Evolutionary conservation across 2,888 invertebrate genomes (phyloP), one percentile per base, ranked within the genome.

Genomic region (Tenthredo livida): DNA sequence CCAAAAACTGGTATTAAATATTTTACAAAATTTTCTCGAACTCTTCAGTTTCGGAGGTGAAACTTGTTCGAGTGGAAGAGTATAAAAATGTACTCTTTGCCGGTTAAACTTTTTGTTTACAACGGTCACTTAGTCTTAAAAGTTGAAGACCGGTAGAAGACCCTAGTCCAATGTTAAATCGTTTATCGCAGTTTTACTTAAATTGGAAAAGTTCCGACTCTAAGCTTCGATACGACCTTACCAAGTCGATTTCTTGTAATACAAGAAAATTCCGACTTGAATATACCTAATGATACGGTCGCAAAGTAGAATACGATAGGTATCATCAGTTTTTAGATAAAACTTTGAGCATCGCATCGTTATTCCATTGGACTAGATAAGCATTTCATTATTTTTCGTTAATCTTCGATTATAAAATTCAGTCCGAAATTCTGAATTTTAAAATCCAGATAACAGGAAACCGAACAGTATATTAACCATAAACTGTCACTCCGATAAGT

Each of bases 61-160:
- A 15, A 15, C 15, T 47, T 47, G 21, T 47, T 43, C 75, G 47
- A 47, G 47, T 29, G 75, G 25, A 75, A 40, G n/a, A 47, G 12
- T 43, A 54, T 75, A 78, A 78, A 78, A 17, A 54, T 54, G 33
- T 17, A 78, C 29, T 25, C 77, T 78, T 54, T 58, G 25, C 47
- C 75, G 47, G 37, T 78, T 33, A 17, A 78, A 78, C 54, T 78
- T 47, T 47, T 29, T 78, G 78, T 78, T 78, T 58, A 54, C 78
- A 58, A 78, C 78, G 58, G 58, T 54, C 78, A 78, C 78, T 78
- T 54, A 78, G 78, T 78, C 78, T 78, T 29, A 21, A 15, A 78
- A 78, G 78, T 75, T 75, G 7, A 37, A 78, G n/a, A 33, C 50
- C 78, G 75, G 47, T 47, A 10, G 67, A 67, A 33, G 67, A 67